Conservation (phyloP, 2,888 invertebrate species). For the Linnaemya tessellans region DNA sequence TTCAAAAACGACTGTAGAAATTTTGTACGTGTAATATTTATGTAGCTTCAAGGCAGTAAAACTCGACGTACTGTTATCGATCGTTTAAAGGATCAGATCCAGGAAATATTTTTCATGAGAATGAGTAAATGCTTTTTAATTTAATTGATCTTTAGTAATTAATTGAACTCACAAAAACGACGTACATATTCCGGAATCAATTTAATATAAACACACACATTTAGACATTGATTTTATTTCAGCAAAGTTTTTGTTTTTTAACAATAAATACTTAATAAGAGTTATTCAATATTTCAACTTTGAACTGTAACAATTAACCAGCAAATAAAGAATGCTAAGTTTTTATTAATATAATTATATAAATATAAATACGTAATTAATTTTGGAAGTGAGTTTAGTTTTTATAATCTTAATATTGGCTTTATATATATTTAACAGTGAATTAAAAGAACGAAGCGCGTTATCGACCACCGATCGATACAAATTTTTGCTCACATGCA, state of each 20-base stretch:
- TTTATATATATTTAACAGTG: neutral
- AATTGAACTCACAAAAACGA: neutral
- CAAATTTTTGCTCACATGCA: neutral
- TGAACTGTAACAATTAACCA: slow-evolving; percentile 46
- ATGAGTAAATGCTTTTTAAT: neutral
- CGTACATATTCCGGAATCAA: neutral
- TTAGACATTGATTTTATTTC: neutral
- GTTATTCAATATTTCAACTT: slow-evolving; percentile 21
- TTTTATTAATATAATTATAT: slow-evolving; percentile 16
- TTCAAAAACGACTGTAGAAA: too few species aligned
- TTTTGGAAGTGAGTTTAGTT: neutral
- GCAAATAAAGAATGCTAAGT: slow-evolving; percentile 5
- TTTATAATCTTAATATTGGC: slow-evolving; percentile 7
- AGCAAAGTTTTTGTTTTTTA: neutral
- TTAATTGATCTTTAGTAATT: too few species aligned
- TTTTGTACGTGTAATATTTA: too few species aligned
- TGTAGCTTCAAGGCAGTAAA: too few species aligned
- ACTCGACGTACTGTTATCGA: too few species aligned
- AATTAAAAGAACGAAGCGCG: slow-evolving; percentile 3
- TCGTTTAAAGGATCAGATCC: too few species aligned
- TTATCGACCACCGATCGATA: neutral
- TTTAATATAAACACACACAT: neutral
- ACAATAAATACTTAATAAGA: slow-evolving; percentile 30
- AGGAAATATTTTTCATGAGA: neutral
- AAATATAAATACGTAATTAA: neutral